A percentile compares a stretch with the other conserved stretches of the same genome.
Conservation (phyloP, 2,888 invertebrate genomes). For the Leptura quadrifasciata region DNA sequence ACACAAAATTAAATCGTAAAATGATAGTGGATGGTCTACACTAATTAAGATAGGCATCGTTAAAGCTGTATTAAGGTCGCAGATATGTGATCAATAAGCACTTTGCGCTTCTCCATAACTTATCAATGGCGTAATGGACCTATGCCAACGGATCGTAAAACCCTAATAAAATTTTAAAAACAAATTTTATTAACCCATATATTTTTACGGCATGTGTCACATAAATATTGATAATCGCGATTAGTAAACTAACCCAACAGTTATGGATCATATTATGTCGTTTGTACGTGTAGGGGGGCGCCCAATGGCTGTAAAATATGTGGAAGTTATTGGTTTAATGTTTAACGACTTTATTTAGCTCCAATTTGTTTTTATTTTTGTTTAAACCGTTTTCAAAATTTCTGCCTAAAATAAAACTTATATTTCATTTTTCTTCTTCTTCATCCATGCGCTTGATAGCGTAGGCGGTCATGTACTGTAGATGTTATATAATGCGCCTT, state of each 20-base stretch:
- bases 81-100: constrained; percentile 19
- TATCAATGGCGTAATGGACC: constrained; percentile 17
- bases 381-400: too few relatives aligned
- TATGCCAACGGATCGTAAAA: neutral
- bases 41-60: constrained; percentile 9
- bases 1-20: neutral
- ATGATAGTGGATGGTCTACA: neutral
- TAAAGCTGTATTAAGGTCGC: constrained; percentile 28
- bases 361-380: too few relatives aligned
- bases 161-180: neutral
- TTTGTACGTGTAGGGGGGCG: too few relatives aligned
- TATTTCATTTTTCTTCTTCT: too few relatives aligned
- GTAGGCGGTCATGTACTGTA: too few relatives aligned
- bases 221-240: neutral
- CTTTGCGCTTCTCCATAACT: constrained; percentile 2
- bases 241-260: neutral
- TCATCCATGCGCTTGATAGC: too few relatives aligned
- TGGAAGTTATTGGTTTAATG: too few relatives aligned
- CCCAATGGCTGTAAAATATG: too few relatives aligned
- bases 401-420: too few relatives aligned
- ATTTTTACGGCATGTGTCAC: neutral
- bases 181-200: constrained; percentile 15
- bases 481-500: too few relatives aligned
- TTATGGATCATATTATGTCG: neutral
- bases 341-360: too few relatives aligned